Evolutionary conservation across 1,140 invertebrate species (phyloP), one percentile per base, ranked within the genome.

Genomic region (Listronotus oregonensis): DNA sequence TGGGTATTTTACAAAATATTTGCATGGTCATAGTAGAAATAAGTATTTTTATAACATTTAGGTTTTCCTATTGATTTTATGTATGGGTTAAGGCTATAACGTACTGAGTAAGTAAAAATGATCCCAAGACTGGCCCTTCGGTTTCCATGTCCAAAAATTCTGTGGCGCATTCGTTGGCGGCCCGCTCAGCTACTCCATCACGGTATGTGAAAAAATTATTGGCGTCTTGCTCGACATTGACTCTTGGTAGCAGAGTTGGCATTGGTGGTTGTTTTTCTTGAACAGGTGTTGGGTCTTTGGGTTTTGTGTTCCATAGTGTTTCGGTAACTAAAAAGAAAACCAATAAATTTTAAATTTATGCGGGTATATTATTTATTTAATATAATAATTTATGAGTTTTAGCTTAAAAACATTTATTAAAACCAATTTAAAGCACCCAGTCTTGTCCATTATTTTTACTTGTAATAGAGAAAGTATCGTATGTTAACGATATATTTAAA

Each of bases 31-130:
- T n/a, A n/a, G n/a, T n/a, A n/a, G n/a, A n/a, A n/a, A n/a, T n/a
- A n/a, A n/a, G n/a, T n/a, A n/a, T n/a, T n/a, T n/a, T n/a, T n/a
- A n/a, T n/a, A n/a, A n/a, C n/a, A n/a, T n/a, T n/a, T n/a, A n/a
- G n/a, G n/a, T n/a, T n/a, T n/a, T n/a, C n/a, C n/a, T n/a, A n/a
- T n/a, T n/a, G n/a, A n/a, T 27, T 27, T 27, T 27, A 27, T 27
- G 21, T 5, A 27, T 27, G 5, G 5, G 5, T 5, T 3, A 27
- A 27, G 2, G 5, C 21, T 27, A 27, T 5, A 59, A 82, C 84
- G 80, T 85, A 93, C 91, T 92, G 90, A 50, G 90, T 92, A 12
- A 94, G 76, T 17, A 94, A 80, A 90, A 90, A 94, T 32, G 85
- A 85, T 47, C 89, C 90, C 60, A 88, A 71, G 43, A 91, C 79